These are phyloP conservation scores for Drosophila athabasca DNA, from an alignment of 1,140 invertebrate species.

Conservation along the genomic window DNA sequence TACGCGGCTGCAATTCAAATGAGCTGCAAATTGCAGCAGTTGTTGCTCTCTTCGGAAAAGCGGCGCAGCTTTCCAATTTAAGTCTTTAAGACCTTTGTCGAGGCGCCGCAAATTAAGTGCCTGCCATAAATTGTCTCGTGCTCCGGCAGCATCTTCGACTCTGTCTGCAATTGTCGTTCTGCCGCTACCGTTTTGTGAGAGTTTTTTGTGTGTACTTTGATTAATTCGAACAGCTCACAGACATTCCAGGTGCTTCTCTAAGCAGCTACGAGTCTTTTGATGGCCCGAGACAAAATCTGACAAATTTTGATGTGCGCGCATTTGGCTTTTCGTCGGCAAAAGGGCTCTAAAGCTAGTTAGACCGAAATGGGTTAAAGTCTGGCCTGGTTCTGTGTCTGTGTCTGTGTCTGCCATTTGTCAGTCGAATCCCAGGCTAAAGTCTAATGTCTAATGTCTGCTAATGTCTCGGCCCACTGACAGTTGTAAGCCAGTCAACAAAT, in stretches of 20 bases:
- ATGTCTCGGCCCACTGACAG: slow-evolving; percentile 19
- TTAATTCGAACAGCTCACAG: slow-evolving; percentile 56
- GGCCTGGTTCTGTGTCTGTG: slow-evolving; percentile 18
- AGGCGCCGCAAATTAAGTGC: slow-evolving; percentile 59
- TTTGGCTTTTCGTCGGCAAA: slow-evolving; percentile 13
- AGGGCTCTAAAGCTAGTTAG: slow-evolving; percentile 25
- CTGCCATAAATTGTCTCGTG: slow-evolving; percentile 48
- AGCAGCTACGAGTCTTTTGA: not conserved
- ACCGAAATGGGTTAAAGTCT: slow-evolving; percentile 53
- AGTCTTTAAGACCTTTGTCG: slow-evolving; percentile 48
- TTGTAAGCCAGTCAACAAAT: slow-evolving; percentile 41
- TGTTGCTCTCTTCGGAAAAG: not conserved
- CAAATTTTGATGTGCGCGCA: slow-evolving; percentile 53
- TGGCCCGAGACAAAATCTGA: slow-evolving; percentile 50
- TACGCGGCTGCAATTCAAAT: slow-evolving; percentile 71
- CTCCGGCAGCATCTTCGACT: not conserved
- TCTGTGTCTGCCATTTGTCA: slow-evolving; percentile 37
- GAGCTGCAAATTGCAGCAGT: slow-evolving; percentile 68
- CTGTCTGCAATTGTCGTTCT: slow-evolving; percentile 21
- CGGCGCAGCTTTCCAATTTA: slow-evolving; percentile 12
- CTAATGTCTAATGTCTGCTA: slow-evolving; percentile 16
- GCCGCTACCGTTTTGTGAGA: slow-evolving; percentile 12
- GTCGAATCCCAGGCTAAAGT: slow-evolving; percentile 10
- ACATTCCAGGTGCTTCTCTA: slow-evolving; percentile 51
- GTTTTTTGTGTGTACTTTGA: slow-evolving; percentile 38